Percentiles rank a stretch among this genome's conserved stretches.
These are phyloP conservation scores for Podarcis lilfordi DNA, from an alignment of 2,797 vertebrate species.

Conservation along the genomic window DNA sequence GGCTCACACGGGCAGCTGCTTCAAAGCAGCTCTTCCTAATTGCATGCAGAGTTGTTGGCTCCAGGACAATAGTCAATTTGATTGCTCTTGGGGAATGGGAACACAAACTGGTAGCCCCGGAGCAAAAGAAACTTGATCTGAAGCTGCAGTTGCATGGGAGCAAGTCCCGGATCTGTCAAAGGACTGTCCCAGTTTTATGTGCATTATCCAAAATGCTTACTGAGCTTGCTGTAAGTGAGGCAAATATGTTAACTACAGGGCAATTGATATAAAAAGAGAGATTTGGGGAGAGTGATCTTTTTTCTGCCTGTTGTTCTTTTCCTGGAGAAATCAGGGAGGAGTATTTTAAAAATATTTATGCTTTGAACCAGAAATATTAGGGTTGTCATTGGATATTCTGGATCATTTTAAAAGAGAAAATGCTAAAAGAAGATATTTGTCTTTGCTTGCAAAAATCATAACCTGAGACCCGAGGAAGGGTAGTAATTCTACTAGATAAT, in stretches of 20 bases:
- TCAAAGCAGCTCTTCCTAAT: slow-evolving; percentile 32
- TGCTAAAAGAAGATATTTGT: background rate
- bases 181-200: slow-evolving; percentile 7
- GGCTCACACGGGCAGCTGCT: slow-evolving; percentile 14
- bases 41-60: slow-evolving; percentile 26
- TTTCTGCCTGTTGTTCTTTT: background rate
- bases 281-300: background rate
- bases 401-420: background rate
- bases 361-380: background rate
- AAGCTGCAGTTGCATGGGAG: slow-evolving; percentile 12
- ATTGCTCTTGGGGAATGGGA: slow-evolving; percentile 16
- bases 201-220: slow-evolving; percentile 10
- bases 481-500: background rate
- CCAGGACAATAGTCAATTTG: slow-evolving; percentile 26
- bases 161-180: slow-evolving; percentile 10
- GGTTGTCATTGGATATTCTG: background rate
- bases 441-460: background rate
- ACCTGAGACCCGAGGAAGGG: background rate
- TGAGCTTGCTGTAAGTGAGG: background rate
- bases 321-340: background rate
- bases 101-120: slow-evolving; percentile 17
- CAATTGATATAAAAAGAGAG: background rate
- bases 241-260: background rate
- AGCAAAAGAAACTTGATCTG: slow-evolving; percentile 40
- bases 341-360: background rate